These are phyloP conservation scores for Anhinga anhinga DNA, from an alignment of 2,113 vertebrate genomes.

Conservation along the genomic window DNA sequence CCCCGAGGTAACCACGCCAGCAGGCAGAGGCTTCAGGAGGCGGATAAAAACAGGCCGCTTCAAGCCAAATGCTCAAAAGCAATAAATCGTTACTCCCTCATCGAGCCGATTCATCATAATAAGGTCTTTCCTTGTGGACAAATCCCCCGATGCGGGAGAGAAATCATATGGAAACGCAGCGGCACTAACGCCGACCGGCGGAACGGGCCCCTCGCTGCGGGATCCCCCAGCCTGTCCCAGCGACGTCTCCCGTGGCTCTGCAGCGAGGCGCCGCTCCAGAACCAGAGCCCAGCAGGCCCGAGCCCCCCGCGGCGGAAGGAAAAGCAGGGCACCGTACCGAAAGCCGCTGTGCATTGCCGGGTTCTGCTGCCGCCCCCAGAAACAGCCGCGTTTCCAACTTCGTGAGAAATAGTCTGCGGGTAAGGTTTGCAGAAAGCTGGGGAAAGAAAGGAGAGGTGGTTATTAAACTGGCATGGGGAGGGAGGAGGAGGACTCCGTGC, in stretches of 20 bases:
- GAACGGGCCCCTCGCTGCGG: not conserved
- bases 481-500: not conserved
- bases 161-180: not conserved
- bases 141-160: not conserved
- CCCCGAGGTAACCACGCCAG: not conserved
- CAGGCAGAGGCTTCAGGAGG: not conserved
- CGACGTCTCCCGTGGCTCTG: not conserved
- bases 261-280: accelerated
- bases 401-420: not conserved
- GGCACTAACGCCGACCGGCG: accelerated
- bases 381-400: accelerated
- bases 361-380: not conserved
- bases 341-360: not conserved
- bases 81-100: not conserved
- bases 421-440: not conserved
- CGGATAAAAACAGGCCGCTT: not conserved
- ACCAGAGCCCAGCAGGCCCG: not conserved
- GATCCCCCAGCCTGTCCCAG: not conserved
- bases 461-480: not conserved
- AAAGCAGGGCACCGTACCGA: not conserved
- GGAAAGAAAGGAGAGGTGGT: not conserved
- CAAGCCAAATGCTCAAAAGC: not conserved
- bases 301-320: not conserved
- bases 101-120: not conserved
- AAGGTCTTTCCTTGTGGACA: not conserved